Base-by-base conservation (phyloP, 2,888 invertebrate species). In the Imbricaverruca yamaguchii region DNA sequence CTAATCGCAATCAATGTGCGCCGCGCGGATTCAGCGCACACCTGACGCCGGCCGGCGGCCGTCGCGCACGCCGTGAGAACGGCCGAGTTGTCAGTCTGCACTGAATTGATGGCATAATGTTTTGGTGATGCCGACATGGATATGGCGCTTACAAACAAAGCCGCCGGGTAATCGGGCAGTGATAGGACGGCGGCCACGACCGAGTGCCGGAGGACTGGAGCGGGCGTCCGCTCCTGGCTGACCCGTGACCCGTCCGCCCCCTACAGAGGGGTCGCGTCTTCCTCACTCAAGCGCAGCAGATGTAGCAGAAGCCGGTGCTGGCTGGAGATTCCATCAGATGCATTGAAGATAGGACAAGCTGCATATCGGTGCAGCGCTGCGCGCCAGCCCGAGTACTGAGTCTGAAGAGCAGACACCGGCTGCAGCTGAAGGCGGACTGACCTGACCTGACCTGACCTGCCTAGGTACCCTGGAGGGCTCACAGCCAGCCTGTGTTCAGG, bases 71-170 rank as follows among this genome's bases (percentile, higher is more conserved):
- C 39, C 39, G 2, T 39, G 39, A 4, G 39, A 39, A 39, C 39
- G 39, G 39, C 39, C 39, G 39, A 39, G 39, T 55, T 53, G 53
- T 21, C 7, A 6, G 74, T 21, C 55, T 55, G 53, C 55, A 21
- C 74, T 74, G 74, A 74, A 74, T 74, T 1, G 21, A 55, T 18
- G 55, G 74, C 21, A 74, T 74, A 74, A 74, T 74, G 74, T 55
- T 74, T 61, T 74, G 74, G 74, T 55, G 74, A 53, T 74, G 55
- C 9, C 55, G 74, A 18, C 74, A 74, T 74, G 74, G 74, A 74
- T 74, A 74, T 74, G 74, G 55, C 18, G 74, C 74, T 74, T 55
- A 74, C 74, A 74, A 74, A 74, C 74, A 74, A 74, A 74, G 21
- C 21, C 53, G 10, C 55, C 53, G 18, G 74, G 55, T 74, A 74